Base-by-base conservation (phyloP, 2,888 invertebrate genomes). In the Lamellibrachia satsuma region DNA sequence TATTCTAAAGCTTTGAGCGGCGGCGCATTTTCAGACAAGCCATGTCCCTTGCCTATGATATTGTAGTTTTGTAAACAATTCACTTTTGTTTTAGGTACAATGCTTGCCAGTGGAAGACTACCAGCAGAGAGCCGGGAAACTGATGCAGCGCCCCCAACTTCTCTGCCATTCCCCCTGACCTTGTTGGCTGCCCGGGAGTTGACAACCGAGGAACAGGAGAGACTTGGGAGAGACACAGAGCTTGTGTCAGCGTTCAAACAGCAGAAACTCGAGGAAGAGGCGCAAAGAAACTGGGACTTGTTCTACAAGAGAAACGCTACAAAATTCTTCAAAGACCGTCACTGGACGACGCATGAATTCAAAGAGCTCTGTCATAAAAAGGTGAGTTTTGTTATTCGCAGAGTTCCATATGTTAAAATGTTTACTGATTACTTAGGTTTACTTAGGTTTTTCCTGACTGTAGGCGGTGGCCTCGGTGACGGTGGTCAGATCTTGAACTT, bases 301-400 rank as follows among this genome's bases (percentile, higher is more conserved):
- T 99, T 99, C 96, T 99, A 99, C 96, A 99, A 99, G 96, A 97
- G 99, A 93, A 99, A 99, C 96, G 98, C 98, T 95, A 98, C 98
- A 0, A 97, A 98, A 95, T 99, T 99, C 96, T 99, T 99, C 96
- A 98, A 98, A 96, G 99, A 99, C 96, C 97, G 99, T 27, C 98
- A 99, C 96, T 99, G 99, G 99, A 99, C 99, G 1, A 98, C 98
- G 93, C 97, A 98, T 95, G 99, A 99, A 97, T 99, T 99, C 97
- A 97, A 97, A 95, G 98, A 98, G 96, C 97, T 99, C 27, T 97
- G 98, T 93, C 97, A 97, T 93, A 97, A 52, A 91, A 52, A 92
- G 92, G 93, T 75, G 22, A n/a, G 75, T 75, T 75, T 75, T 75
- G 15, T 75, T 75, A 22, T 22, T 75, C 75, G 22, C 75, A 75